phyloP scores from a whole-genome alignment of 2,113 vertebrate genomes.

The Podilymbus podiceps region DNA sequence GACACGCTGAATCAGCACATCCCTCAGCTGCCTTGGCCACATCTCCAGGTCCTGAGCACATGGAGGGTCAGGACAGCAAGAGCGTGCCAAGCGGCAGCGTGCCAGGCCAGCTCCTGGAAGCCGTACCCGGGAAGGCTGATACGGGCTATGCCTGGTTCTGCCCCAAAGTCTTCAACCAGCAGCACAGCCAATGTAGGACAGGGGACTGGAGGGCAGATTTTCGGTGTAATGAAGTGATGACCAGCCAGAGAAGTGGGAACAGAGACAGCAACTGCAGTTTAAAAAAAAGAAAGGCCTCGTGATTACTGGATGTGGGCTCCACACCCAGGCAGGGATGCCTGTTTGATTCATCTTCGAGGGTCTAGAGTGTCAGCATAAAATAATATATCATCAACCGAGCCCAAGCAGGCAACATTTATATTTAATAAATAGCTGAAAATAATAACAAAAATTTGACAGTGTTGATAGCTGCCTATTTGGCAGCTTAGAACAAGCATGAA shows the following conservation, averaged over 20 bases:
- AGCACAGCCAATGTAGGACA: neutral
- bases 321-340: neutral
- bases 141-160: neutral
- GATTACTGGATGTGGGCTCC: neutral
- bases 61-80: neutral
- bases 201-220: neutral
- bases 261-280: conserved; percentile 38
- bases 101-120: neutral
- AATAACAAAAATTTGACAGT: conserved; percentile 12
- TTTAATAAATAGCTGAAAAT: conserved; percentile 13
- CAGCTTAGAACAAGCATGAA: neutral
- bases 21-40: neutral
- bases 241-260: neutral
- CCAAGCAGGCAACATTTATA: neutral
- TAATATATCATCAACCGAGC: neutral
- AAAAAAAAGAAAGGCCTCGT: conserved; percentile 55
- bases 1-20: neutral
- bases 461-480: neutral
- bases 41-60: neutral
- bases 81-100: neutral
- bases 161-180: neutral
- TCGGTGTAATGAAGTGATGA: neutral
- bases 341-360: neutral
- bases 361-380: neutral
- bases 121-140: neutral